Evolutionary conservation across 2,113 vertebrate species (phyloP), one percentile per base, ranked within the genome.

Genomic region (Oncorhynchus tshawytscha): DNA sequence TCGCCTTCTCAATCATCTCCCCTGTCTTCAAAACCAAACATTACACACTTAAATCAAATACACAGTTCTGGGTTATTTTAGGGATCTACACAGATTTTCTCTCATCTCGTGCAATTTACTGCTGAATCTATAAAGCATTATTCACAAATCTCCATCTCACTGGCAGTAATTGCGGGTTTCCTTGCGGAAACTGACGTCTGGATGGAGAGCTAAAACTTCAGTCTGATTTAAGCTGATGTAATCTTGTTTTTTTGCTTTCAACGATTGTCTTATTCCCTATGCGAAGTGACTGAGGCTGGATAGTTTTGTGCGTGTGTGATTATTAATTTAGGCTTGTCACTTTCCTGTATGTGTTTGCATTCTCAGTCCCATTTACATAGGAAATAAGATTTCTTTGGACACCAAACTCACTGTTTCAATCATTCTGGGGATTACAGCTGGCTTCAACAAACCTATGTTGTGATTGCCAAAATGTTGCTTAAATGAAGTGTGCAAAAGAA

Each of bases 221-320:
- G 45, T 70, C 64, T 72, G 75, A 77, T 81, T 78, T 85, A 77
- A 24, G 16, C 45, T 73, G 78, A 12, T 85, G 25, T 77, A 82
- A 86, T 88, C 76, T 78, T 57, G 39, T 78, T 54, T 71, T 71
- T 85, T 84, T 69, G 73, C 84, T 89, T 78, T 84, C 39, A 54
- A 75, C 72, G 73, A 87, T 72, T 77, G 54, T 2, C 72, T 69
- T 72, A 77, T 85, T 82, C 81, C 78, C 59, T 62, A 5, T 54
- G 51, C 76, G 27, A 16, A 24, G 64, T 24, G 72, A 72, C 67
- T 62, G 51, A 22, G 78, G 51, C 57, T 29, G 70, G 16, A 62
- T 12, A 18, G 54, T 57, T 18, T 66, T 15, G 20, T 60, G 34
- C 70, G 39, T 45, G 64, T 76, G 25, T 0, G 7, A 75, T 77